Percentiles rank a stretch among this genome's conserved stretches.
These are phyloP conservation scores for Spodoptera litura DNA, from an alignment of 1,140 invertebrate genomes.

Conservation along the genomic window DNA sequence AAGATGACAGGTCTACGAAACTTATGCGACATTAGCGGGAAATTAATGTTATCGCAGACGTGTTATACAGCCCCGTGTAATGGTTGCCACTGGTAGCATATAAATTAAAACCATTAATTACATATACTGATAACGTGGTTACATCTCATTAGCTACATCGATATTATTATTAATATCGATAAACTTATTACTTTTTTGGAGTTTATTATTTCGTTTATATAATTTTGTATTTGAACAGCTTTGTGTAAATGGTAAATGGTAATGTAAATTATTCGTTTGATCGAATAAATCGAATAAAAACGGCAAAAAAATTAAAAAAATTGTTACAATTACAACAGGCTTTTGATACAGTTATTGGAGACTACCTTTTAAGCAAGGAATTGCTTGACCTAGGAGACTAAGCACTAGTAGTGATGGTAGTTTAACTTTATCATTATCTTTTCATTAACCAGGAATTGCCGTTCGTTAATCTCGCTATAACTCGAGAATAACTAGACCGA, in stretches of 20 bases:
- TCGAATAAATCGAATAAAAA: too few species aligned
- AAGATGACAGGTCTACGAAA: neutral
- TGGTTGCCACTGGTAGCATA: neutral
- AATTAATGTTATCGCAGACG: neutral
- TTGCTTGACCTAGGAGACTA: too few species aligned
- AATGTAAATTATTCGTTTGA: neutral
- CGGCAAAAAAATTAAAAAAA: too few species aligned
- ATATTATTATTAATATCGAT: neutral
- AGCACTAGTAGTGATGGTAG: too few species aligned
- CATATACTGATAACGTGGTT: slow-evolving; percentile 2
- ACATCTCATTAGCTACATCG: slow-evolving; percentile 16
- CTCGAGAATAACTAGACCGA: too few species aligned
- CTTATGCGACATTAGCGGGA: neutral
- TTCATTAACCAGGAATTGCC: too few species aligned
- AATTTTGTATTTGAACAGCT: too few species aligned
- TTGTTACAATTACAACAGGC: too few species aligned
- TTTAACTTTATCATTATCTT: too few species aligned
- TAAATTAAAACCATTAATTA: slow-evolving; percentile 14
- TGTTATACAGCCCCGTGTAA: neutral
- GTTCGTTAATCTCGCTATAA: too few species aligned
- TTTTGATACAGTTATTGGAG: too few species aligned
- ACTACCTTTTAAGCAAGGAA: too few species aligned
- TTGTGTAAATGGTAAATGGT: neutral
- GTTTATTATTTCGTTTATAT: neutral
- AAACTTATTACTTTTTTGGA: neutral